Conservation (phyloP, 2,888 invertebrate genomes). For the Helobdella robusta region DNA sequence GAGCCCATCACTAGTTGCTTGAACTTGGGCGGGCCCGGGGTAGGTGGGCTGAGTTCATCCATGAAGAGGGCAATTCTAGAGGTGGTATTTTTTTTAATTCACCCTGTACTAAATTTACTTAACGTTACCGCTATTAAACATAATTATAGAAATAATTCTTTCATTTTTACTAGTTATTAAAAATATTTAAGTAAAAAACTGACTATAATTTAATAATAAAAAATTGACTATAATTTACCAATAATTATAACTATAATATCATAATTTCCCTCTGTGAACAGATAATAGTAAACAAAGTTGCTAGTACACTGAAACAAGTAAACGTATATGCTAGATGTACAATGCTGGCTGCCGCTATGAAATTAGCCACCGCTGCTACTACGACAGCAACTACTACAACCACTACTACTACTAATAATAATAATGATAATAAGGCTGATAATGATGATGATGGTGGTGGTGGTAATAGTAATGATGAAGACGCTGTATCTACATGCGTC, state of each 20-base stretch:
- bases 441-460: constrained; percentile 33
- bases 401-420: background rate
- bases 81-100: constrained; percentile 40
- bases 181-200: no score
- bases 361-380: constrained; percentile 33
- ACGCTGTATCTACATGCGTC: constrained; percentile 54
- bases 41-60: constrained; percentile 49
- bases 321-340: constrained; percentile 71
- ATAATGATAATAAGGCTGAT: background rate
- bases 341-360: constrained; percentile 54
- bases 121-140: background rate
- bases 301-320: constrained; percentile 63
- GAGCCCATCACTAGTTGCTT: constrained; percentile 74
- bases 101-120: background rate
- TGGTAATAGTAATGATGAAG: constrained; percentile 27
- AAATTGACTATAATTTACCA: background rate
- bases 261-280: constrained; percentile 33
- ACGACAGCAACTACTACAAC: constrained; percentile 9
- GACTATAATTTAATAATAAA: no score
- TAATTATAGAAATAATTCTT: background rate
- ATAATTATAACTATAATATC: background rate
- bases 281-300: constrained; percentile 78
- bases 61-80: constrained; percentile 55
- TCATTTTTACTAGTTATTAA: no score
- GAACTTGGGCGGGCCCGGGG: constrained; percentile 24